Percentiles rank a stretch among this genome's conserved stretches.
Evolutionary conservation across 1,140 invertebrate species (phyloP).

Genomic region (Berghia stephanieae): DNA sequence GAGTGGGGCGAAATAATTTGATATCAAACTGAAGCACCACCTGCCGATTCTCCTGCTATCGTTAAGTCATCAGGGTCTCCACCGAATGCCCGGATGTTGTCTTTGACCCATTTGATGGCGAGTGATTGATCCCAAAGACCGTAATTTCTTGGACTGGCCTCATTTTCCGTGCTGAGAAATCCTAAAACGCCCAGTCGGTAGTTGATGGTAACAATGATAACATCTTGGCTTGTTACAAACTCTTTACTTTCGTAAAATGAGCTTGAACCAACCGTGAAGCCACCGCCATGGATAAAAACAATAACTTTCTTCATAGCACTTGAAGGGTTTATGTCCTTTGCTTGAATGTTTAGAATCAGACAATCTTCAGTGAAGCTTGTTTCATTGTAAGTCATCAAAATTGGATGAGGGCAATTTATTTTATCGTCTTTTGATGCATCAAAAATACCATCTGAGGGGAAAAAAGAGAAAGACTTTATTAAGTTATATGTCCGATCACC

Average conservation of each 20-base stretch:
- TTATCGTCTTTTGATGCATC: too few relatives aligned
- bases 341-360: conserved; percentile 37
- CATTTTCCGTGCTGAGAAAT: conserved; percentile 42
- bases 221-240: conserved; percentile 59
- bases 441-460: too few relatives aligned
- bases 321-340: background rate
- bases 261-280: conserved; percentile 38
- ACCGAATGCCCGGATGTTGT: conserved; percentile 53
- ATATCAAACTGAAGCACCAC: conserved; percentile 28
- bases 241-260: conserved; percentile 43
- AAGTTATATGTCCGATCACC: too few relatives aligned
- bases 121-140: conserved; percentile 85
- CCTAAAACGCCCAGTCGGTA: conserved; percentile 68
- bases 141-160: conserved; percentile 67
- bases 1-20: conserved; percentile 35
- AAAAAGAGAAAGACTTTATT: too few relatives aligned
- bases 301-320: conserved; percentile 36
- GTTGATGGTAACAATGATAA: conserved; percentile 70
- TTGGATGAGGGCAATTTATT: too few relatives aligned
- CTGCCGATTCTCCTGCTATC: conserved; percentile 52
- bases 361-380: conserved; percentile 47
- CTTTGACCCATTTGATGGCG: conserved; percentile 81
- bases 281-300: conserved; percentile 51
- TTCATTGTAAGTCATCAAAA: too few relatives aligned
- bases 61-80: conserved; percentile 48